Evolutionary conservation across 2,797 vertebrate species (phyloP), one percentile per base, ranked within the genome.

Genomic region (Trematomus bernacchii): DNA sequence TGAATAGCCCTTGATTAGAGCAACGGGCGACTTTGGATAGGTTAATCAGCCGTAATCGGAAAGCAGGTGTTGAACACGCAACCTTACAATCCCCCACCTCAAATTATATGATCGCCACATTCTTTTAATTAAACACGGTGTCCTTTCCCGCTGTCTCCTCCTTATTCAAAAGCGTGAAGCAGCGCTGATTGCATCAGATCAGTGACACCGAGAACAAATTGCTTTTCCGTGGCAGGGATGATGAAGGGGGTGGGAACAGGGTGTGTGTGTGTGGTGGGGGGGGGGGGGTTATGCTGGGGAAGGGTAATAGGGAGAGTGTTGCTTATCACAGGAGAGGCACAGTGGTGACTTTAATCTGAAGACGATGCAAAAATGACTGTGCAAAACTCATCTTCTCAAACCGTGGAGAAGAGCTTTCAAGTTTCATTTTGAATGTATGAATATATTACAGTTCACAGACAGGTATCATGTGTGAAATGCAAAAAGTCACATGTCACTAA

Each of bases 181-280:
- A 83, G 79, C 68, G 67, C 90, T 92, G 91, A 94, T 91, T 91
- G 89, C 86, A 82, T 92, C 87, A 83, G 90, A 92, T 93, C 93
- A 84, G 30, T 88, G 83, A 89, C 88, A 92, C 87, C 68, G 14
- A 87, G 88, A 94, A 90, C 88, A 94, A 92, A 93, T 89, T 90
- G 89, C 88, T 93, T 93, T 92, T 92, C 85, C 40, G 73, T 78
- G 72, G 71, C 73, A 76, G 67, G 60, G 84, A 88, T 75, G 83
- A 90, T 83, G 83, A 82, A 77, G 81, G 77, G 86, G 82, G 80
- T 76, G 79, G 86, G 61, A 72, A 71, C 71, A 53, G 73, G 51
- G 44, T 64, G 55, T 66, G 30, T 71, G 65, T 42, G 18, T 44
- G 37, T 14, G 21, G 21, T 30, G 33, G 33, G 33, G 13, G 33